Percentiles rank a stretch among this genome's conserved stretches.
These are phyloP conservation scores for Umimayanthus chanpuru DNA, from an alignment of 92 coral and sea anemone species.

Conservation along the genomic window DNA sequence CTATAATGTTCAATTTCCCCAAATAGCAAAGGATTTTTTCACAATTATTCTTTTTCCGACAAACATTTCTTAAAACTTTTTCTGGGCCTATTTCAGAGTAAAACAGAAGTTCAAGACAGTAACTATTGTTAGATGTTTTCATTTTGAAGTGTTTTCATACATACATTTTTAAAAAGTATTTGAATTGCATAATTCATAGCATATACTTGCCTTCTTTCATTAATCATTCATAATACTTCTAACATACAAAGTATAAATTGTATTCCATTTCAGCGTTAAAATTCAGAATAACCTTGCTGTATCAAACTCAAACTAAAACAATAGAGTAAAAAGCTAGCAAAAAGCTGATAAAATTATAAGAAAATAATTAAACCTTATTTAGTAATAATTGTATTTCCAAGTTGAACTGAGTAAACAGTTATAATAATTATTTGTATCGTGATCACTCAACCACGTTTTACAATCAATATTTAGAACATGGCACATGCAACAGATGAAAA, in stretches of 20 bases:
- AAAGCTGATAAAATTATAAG: not conserved
- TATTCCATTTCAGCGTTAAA: slow-evolving; percentile 20
- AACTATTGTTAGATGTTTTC: not conserved
- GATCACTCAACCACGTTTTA: slow-evolving; percentile 22
- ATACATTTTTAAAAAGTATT: slow-evolving; percentile 13
- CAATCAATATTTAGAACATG: slow-evolving; percentile 26
- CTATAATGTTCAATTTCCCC: too few relatives aligned
- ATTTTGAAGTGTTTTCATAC: not conserved
- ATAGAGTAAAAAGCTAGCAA: not conserved
- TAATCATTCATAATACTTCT: slow-evolving; percentile 25
- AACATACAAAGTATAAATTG: slow-evolving; percentile 13
- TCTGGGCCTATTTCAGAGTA: not conserved
- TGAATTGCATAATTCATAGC: slow-evolving; percentile 26
- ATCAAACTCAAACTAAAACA: not conserved
- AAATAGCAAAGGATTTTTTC: too few relatives aligned
- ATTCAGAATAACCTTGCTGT: not conserved
- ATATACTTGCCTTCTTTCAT: slow-evolving; percentile 11
- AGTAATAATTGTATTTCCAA: not conserved
- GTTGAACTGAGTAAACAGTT: slow-evolving; percentile 9
- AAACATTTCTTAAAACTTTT: not conserved
- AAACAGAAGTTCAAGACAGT: not conserved
- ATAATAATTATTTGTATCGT: not conserved
- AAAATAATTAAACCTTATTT: not conserved
- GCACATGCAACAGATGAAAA: not conserved
- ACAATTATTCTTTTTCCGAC: too few relatives aligned